These are phyloP conservation scores for Ruditapes philippinarum DNA, from an alignment of 1,140 invertebrate genomes.

Conservation along the genomic window DNA sequence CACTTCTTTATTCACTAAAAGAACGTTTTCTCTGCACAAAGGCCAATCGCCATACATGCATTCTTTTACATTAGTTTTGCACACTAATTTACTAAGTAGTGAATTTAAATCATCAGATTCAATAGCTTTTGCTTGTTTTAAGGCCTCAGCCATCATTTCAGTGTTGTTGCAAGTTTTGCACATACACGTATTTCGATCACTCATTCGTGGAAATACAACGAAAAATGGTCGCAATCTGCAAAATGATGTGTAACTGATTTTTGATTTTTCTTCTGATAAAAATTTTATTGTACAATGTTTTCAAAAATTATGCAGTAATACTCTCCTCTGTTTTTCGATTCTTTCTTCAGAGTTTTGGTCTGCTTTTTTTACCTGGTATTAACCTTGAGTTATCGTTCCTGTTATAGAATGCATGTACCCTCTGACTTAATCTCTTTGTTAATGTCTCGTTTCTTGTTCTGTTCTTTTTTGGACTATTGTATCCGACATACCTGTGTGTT, in stretches of 20 bases:
- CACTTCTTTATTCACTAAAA: conserved; percentile 1
- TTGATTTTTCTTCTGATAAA: conserved; percentile 45
- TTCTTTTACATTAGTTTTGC: neutral
- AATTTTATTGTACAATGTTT: conserved; percentile 60
- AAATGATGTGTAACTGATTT: conserved; percentile 66
- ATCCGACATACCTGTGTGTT: neutral
- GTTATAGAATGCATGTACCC: conserved; percentile 49
- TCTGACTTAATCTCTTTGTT: conserved; percentile 1
- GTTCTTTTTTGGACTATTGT: neutral
- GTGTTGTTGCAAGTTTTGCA: conserved; percentile 68
- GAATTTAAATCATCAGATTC: conserved; percentile 22
- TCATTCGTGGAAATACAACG: conserved; percentile 49
- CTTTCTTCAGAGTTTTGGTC: conserved; percentile 63
- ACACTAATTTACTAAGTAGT: conserved; percentile 22
- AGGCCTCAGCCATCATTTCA: conserved; percentile 49
- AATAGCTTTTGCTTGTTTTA: conserved; percentile 5
- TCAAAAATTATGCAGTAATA: conserved; percentile 54
- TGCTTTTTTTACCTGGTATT: conserved; percentile 45
- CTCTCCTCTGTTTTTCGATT: conserved; percentile 62
- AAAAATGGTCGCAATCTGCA: conserved; percentile 66
- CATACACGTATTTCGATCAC: conserved; percentile 67
- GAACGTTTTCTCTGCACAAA: conserved; percentile 37
- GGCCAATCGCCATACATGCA: conserved; percentile 70
- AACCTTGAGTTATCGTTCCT: conserved; percentile 65
- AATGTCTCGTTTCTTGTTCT: neutral